Evolutionary conservation across 2,888 invertebrate species (phyloP), one percentile per base, ranked within the genome.

Genomic region (Cremastinae sp.): DNA sequence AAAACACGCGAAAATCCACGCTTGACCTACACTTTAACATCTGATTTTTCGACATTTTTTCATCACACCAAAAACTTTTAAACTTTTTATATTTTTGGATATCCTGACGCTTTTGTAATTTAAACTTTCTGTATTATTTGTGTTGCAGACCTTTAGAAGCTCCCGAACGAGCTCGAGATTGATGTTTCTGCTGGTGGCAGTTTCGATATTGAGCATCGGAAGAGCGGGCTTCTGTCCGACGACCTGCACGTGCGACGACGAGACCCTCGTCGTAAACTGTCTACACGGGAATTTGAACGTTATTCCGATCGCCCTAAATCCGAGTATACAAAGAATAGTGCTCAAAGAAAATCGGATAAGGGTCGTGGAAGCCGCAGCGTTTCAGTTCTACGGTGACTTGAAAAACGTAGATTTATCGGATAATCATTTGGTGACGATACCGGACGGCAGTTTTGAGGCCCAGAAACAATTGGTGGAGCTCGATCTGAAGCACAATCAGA

Each of bases 261-360:
- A 96, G 80, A 96, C 95, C 8, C 93, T 96, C 81, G 95, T 95
- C 72, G 97, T 97, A 58, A 94, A 94, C 81, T 97, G 97, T 90
- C 94, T 96, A 83, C 94, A 94, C 87, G 96, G 96, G 86, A 95
- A 95, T 81, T 92, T 97, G 76, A 96, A 96, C 90, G 96, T 96
- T 66, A 93, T 97, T 77, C 97, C 97, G 76, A 97, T 97, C 85
- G 96, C 96, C 1, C 91, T 97, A 79, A 97, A 97, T 91, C 98
- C 98, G 45, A 95, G 96, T 84, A 96, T 97, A 79, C 95, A 96
- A 87, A 92, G 96, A 66, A 93, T 97, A 84, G 95, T 96, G 82
- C 93, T 97, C 78, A 94, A 94, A 84, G 95, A 95, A 89, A 97
- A 96, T 90, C 94, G 94, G 85, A 96, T 97, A 84, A 96, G 96